Percentiles rank a stretch among this genome's conserved stretches.
Conservation (phyloP, 2,888 invertebrate species). For the Drosophila imparisetae region DNA sequence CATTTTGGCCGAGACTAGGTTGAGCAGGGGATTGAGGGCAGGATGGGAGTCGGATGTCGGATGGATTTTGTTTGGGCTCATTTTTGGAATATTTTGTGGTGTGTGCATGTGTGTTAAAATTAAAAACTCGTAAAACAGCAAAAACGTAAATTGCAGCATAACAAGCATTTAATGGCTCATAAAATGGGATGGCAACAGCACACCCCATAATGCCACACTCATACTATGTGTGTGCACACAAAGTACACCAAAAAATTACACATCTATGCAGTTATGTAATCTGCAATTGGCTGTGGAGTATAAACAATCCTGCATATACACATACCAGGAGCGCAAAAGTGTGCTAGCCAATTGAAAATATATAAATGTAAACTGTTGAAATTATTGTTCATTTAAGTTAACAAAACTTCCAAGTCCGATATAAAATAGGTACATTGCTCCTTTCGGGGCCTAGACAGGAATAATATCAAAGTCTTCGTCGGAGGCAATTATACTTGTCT, state of each 20-base stretch:
- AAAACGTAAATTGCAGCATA: slow-evolving; percentile 73
- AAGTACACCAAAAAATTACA: background rate
- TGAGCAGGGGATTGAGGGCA: background rate
- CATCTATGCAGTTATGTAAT: slow-evolving; percentile 1
- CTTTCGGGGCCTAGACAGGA: background rate
- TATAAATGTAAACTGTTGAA: background rate
- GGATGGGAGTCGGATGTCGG: slow-evolving; percentile 3
- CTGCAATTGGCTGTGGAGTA: slow-evolving; percentile 9
- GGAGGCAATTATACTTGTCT: background rate
- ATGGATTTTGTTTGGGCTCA: slow-evolving; percentile 20
- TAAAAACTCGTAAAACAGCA: slow-evolving; percentile 75
- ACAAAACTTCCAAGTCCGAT: background rate
- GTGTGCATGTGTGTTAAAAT: slow-evolving; percentile 49
- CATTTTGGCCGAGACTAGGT: background rate
- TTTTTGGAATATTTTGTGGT: slow-evolving; percentile 18
- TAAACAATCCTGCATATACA: slow-evolving; percentile 31
- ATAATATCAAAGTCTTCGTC: background rate
- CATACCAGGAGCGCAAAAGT: too few species aligned
- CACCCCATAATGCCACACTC: slow-evolving; percentile 5
- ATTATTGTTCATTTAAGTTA: background rate
- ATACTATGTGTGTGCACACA: background rate
- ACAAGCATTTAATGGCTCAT: slow-evolving; percentile 76
- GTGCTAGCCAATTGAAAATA: slow-evolving; percentile 34
- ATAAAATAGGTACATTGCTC: background rate
- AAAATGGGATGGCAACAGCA: slow-evolving; percentile 43